Evolutionary conservation across 2,888 invertebrate species (phyloP).

Genomic region (Tachina grossa): DNA sequence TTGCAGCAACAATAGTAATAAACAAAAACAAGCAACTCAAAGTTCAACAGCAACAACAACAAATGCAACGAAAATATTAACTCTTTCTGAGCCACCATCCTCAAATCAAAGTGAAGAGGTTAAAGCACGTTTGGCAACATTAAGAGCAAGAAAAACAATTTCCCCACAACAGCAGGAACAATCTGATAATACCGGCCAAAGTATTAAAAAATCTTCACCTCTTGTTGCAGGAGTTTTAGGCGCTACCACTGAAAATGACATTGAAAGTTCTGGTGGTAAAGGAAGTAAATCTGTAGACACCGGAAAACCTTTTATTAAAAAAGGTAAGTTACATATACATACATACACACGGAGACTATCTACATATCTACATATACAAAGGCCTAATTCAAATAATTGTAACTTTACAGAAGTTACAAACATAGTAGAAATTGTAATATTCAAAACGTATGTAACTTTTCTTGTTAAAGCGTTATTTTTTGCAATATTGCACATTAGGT

Average conservation of each 20-base stretch:
- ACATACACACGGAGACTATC: too few relatives aligned
- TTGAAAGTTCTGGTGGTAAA: conserved; percentile 14
- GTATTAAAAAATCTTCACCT: conserved; percentile 14
- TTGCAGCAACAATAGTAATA: conserved; percentile 43
- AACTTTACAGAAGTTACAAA: too few relatives aligned
- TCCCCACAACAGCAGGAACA: conserved; percentile 37
- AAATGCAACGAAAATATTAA: conserved; percentile 40
- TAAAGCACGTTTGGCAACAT: conserved; percentile 69
- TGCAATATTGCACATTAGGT: too few relatives aligned
- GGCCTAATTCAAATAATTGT: too few relatives aligned
- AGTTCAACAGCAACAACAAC: conserved; percentile 41
- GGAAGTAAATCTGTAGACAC: not conserved
- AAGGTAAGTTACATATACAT: conserved; percentile 55
- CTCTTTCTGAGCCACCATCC: conserved; percentile 38
- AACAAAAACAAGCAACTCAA: conserved; percentile 45
- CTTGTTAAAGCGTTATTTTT: too few relatives aligned
- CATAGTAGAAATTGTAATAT: too few relatives aligned
- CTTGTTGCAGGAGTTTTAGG: not conserved
- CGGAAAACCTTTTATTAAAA: conserved; percentile 42
- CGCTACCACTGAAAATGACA: conserved; percentile 4
- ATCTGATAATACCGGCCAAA: conserved; percentile 35
- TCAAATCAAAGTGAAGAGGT: conserved; percentile 66
- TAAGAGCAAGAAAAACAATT: conserved; percentile 59
- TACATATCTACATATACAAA: too few relatives aligned
- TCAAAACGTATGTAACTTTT: too few relatives aligned